Percentiles rank a stretch among this genome's conserved stretches.
Evolutionary conservation across 2,888 invertebrate species (phyloP).

Genomic region (Lepidochrysops patricia): DNA sequence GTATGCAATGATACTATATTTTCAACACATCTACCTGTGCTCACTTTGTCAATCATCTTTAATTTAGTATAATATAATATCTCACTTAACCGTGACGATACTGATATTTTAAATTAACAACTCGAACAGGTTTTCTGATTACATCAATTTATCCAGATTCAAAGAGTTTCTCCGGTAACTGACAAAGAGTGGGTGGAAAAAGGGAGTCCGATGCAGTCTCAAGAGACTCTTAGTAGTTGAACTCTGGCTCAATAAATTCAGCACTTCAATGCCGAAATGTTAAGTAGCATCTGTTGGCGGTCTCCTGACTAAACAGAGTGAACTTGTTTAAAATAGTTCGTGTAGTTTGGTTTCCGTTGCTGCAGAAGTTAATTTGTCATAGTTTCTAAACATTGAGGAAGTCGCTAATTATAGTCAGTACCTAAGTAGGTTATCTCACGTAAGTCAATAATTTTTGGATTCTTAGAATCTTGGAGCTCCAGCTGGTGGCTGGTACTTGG

Average conservation of each 20-base stretch:
- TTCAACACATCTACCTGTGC: no score
- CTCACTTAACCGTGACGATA: no score
- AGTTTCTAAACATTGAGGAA: not conserved
- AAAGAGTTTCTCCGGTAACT: not conserved
- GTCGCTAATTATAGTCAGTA: not conserved
- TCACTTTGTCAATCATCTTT: no score
- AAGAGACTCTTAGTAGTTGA: not conserved
- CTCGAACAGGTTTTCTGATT: not conserved
- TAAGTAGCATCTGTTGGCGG: not conserved
- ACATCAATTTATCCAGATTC: not conserved
- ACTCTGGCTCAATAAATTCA: not conserved
- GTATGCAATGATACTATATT: no score
- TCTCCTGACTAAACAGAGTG: not conserved
- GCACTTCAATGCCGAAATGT: not conserved
- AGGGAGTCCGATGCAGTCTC: no score
- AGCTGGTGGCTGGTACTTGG: no score
- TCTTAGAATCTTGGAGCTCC: no score
- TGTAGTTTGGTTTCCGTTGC: not conserved
- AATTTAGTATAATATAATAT: no score
- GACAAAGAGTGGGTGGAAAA: no score
- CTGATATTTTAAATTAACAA: no score
- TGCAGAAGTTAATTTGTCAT: not conserved
- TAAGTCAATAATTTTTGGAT: no score
- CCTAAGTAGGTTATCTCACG: no score
- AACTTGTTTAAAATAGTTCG: not conserved